phyloP scores from a whole-genome alignment of 2,888 invertebrate species.

The Lapara coniferarum region DNA sequence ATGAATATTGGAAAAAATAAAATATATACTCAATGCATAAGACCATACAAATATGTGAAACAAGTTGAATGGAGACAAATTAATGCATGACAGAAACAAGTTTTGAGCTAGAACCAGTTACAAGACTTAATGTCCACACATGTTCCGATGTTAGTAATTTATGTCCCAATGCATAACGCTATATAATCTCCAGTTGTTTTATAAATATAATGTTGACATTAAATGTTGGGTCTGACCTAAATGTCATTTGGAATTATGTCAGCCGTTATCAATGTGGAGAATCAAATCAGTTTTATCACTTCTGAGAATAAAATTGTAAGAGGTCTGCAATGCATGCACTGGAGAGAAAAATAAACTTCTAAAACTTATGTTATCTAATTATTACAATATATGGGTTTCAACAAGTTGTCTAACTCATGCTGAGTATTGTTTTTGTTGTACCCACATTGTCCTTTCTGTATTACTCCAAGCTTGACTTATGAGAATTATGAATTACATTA shows the following conservation, averaged over 20 bases:
- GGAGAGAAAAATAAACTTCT: not conserved
- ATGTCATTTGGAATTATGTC: constrained; percentile 10
- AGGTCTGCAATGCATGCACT: not conserved
- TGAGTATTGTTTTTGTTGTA: too few species aligned
- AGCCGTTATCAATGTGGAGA: not conserved
- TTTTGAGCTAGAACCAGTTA: constrained; percentile 4
- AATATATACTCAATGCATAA: not conserved
- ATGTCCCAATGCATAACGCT: not conserved
- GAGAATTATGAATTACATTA: too few species aligned
- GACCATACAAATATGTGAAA: constrained; percentile 7
- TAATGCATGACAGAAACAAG: not conserved
- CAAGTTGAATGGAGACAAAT: constrained; percentile 6
- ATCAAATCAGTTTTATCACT: constrained; percentile 8
- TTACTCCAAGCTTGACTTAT: too few species aligned
- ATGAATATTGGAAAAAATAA: too few species aligned
- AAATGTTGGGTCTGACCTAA: not conserved
- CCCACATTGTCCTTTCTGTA: too few species aligned
- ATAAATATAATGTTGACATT: constrained; percentile 1
- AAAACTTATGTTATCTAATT: too few species aligned
- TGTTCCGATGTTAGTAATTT: not conserved
- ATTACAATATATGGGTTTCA: too few species aligned
- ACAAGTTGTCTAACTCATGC: too few species aligned
- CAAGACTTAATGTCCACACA: not conserved
- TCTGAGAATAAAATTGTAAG: not conserved
- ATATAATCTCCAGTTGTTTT: not conserved